Percentiles rank a stretch among this genome's conserved stretches.
phyloP scores from a whole-genome alignment of 2,888 invertebrate species.

The Sicus ferrugineus region DNA sequence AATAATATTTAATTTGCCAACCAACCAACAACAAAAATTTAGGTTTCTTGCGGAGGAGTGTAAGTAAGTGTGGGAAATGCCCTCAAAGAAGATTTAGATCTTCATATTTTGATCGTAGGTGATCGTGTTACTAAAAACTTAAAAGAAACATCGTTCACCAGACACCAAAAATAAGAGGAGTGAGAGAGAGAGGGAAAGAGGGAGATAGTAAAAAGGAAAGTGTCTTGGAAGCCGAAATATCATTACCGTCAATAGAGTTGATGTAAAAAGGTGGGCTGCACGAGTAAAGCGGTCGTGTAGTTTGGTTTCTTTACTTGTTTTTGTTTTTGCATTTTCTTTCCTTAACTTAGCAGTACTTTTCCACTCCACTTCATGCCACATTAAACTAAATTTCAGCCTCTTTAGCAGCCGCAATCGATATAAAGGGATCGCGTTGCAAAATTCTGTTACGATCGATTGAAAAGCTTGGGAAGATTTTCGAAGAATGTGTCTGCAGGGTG shows the following conservation, averaged over 20 bases:
- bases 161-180: neutral
- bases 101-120: conserved; percentile 20
- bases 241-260: conserved; percentile 6
- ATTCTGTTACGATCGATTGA: neutral
- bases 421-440: neutral
- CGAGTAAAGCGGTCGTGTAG: neutral
- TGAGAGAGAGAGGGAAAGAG: neutral
- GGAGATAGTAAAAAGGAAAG: neutral
- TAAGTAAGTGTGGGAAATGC: conserved; percentile 19
- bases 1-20: conserved; percentile 4
- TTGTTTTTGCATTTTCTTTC: conserved; percentile 3
- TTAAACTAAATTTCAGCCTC: conserved; percentile 26
- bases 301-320: neutral
- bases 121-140: conserved; percentile 8
- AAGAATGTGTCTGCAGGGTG: conserved; percentile 27
- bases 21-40: neutral
- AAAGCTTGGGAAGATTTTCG: conserved; percentile 29
- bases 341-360: conserved; percentile 28
- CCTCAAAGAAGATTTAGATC: conserved; percentile 27
- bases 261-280: neutral
- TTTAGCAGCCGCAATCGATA: neutral
- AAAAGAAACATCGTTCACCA: too few relatives aligned
- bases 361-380: conserved; percentile 31
- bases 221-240: conserved; percentile 22
- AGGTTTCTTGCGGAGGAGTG: too few relatives aligned